These are phyloP conservation scores for Nymphicus hollandicus DNA, from an alignment of 2,113 vertebrate species.

Conservation along the genomic window DNA sequence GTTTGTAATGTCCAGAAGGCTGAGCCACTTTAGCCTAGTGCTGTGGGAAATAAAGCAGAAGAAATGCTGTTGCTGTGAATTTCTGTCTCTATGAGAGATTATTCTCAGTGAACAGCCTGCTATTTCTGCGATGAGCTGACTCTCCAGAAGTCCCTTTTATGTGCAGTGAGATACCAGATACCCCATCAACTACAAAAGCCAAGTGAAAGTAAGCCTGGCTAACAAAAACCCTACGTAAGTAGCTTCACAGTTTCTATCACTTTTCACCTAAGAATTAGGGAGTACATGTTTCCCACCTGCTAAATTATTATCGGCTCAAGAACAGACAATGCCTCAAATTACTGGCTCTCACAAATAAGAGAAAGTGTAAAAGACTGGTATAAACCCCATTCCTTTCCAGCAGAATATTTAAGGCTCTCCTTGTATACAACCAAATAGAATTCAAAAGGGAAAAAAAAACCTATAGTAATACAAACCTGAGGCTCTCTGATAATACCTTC, in stretches of 20 bases:
- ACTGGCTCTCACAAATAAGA: background rate
- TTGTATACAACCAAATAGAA: background rate
- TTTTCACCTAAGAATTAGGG: background rate
- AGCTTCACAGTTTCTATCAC: background rate
- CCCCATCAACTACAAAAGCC: background rate
- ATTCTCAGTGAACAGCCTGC: conserved; percentile 1
- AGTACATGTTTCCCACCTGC: background rate
- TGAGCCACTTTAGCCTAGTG: background rate
- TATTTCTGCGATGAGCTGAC: conserved; percentile 41
- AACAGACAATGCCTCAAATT: background rate
- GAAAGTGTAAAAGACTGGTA: background rate
- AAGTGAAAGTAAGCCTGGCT: background rate
- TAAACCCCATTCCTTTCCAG: background rate
- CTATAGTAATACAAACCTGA: background rate
- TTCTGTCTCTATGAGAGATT: background rate
- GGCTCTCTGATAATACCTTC: background rate
- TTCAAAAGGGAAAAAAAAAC: background rate
- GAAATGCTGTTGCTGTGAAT: conserved; percentile 45
- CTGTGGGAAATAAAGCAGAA: conserved; percentile 46
- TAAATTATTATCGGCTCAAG: background rate
- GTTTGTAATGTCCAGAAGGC: background rate
- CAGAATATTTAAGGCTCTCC: background rate
- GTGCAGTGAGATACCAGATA: background rate
- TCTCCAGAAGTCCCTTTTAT: conserved; percentile 30
- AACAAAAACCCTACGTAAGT: background rate